Evolutionary conservation across 2,113 vertebrate species (phyloP).

Genomic region (Melanocharis versteri): DNA sequence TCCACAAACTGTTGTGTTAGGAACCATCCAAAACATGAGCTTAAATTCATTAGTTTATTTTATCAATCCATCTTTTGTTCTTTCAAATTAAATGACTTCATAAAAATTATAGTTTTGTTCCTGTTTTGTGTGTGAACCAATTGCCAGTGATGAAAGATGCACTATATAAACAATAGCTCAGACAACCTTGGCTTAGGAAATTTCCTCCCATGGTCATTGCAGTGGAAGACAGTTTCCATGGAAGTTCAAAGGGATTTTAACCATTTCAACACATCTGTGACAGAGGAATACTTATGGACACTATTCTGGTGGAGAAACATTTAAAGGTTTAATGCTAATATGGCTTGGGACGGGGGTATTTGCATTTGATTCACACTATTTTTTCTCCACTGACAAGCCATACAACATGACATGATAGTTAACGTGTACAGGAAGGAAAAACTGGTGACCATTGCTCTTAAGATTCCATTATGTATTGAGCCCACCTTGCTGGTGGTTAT

Average conservation of each 20-base stretch:
- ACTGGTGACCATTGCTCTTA: slow-evolving; percentile 72
- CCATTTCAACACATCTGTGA: slow-evolving; percentile 61
- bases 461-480: slow-evolving; percentile 64
- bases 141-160: slow-evolving; percentile 56
- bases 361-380: slow-evolving; percentile 29
- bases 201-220: slow-evolving; percentile 76
- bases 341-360: slow-evolving; percentile 47
- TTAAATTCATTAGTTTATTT: slow-evolving; percentile 65
- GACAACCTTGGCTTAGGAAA: slow-evolving; percentile 69
- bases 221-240: slow-evolving; percentile 85
- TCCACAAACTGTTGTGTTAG: slow-evolving; percentile 69
- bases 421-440: slow-evolving; percentile 69
- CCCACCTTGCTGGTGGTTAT: slow-evolving; percentile 66
- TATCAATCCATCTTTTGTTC: slow-evolving; percentile 67
- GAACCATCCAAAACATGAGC: slow-evolving; percentile 69
- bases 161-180: slow-evolving; percentile 56
- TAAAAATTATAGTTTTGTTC: slow-evolving; percentile 57
- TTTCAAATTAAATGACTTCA: slow-evolving; percentile 62
- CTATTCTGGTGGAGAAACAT: slow-evolving; percentile 52
- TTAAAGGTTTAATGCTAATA: slow-evolving; percentile 57
- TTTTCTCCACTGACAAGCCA: slow-evolving; percentile 61
- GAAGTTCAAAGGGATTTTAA: slow-evolving; percentile 79
- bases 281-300: slow-evolving; percentile 46
- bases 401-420: slow-evolving; percentile 63
- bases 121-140: slow-evolving; percentile 61